A percentile compares a stretch with the other conserved stretches of the same genome.
Conservation (phyloP, 2,888 invertebrate genomes). For the Rotaria socialis region DNA sequence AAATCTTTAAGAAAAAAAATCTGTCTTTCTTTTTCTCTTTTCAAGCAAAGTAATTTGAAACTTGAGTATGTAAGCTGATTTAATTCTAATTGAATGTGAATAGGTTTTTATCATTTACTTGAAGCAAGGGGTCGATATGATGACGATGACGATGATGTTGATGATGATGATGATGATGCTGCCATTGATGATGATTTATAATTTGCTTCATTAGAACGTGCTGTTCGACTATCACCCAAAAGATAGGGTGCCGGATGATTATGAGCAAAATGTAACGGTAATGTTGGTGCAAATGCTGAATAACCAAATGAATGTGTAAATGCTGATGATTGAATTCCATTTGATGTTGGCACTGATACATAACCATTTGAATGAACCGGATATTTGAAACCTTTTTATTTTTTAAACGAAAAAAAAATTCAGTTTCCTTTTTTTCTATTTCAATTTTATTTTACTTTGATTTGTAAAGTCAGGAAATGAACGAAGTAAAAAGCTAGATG, state of each 20-base stretch:
- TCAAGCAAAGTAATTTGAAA: neutral
- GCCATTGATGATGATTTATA: neutral
- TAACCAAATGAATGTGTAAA: slow-evolving; percentile 32
- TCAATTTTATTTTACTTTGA: neutral
- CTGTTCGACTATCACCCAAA: neutral
- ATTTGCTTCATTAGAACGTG: slow-evolving; percentile 8
- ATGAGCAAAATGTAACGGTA: neutral
- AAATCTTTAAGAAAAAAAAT: neutral
- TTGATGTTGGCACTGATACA: neutral
- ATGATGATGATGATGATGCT: neutral
- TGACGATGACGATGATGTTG: neutral
- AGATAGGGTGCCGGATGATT: neutral
- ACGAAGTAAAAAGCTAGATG: slow-evolving; percentile 12
- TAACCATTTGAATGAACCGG: slow-evolving; percentile 33
- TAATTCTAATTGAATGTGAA: slow-evolving; percentile 23
- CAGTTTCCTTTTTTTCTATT: neutral
- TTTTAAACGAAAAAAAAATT: neutral
- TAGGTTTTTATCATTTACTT: slow-evolving; percentile 8
- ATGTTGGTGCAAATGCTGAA: slow-evolving; percentile 33
- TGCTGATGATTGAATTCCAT: slow-evolving; percentile 2
- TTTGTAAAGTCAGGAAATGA: slow-evolving; percentile 27
- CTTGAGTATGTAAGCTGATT: slow-evolving; percentile 29
- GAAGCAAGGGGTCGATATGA: neutral
- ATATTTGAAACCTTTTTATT: slow-evolving; percentile 24
- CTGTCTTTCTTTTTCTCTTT: slow-evolving; percentile 15